These are phyloP conservation scores for Setophaga petechia DNA, from an alignment of 2,113 vertebrate species.

Conservation along the genomic window DNA sequence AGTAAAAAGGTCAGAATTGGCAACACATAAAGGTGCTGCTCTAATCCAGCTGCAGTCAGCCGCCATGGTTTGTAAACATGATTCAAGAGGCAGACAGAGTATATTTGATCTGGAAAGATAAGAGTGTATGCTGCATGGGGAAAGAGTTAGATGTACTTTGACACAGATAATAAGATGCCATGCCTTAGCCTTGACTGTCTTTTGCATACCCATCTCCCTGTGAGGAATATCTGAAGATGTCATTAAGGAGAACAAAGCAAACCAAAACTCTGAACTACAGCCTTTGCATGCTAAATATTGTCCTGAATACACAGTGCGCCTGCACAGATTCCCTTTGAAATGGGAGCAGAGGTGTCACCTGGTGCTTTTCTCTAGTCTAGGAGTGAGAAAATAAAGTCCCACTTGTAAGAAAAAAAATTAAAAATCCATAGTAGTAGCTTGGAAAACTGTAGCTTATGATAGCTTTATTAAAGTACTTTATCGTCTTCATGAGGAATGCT, in stretches of 20 bases:
- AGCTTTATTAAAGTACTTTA: background rate
- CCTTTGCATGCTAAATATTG: background rate
- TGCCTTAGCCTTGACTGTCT: slow-evolving; percentile 10
- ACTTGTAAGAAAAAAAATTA: background rate
- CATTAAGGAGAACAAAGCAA: slow-evolving; percentile 41
- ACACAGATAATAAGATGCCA: slow-evolving; percentile 4
- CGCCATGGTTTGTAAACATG: background rate
- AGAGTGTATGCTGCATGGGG: background rate
- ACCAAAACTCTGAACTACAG: background rate
- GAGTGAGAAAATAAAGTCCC: background rate
- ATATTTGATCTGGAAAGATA: slow-evolving; percentile 25
- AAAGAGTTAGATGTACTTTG: slow-evolving; percentile 11
- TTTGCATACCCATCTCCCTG: slow-evolving; percentile 1
- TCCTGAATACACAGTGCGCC: background rate
- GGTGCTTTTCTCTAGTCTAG: background rate
- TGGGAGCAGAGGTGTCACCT: background rate
- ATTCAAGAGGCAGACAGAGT: slow-evolving; percentile 20
- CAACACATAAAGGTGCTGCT: background rate
- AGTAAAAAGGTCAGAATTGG: background rate
- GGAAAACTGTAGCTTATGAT: background rate
- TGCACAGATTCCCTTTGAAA: background rate
- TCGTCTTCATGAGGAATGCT: background rate
- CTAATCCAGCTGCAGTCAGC: background rate
- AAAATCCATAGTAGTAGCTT: background rate
- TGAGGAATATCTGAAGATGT: background rate